Evolutionary conservation across 2,888 invertebrate species (phyloP).

Genomic region (Parnassius smintheus): DNA sequence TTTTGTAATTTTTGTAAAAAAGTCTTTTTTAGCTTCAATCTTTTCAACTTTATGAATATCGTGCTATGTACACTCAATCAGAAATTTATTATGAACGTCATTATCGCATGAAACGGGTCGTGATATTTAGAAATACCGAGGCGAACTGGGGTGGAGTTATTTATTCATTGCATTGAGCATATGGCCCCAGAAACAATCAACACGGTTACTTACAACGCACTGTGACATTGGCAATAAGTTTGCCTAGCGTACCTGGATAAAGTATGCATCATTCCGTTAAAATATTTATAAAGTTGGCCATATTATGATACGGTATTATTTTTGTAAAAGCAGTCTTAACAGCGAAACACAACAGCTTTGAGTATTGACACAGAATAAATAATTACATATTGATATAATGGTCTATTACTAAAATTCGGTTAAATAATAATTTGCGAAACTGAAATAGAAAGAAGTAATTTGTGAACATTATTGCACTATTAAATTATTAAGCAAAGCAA

Average conservation of each 20-base stretch:
- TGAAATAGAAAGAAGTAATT: neutral
- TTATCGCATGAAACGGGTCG: slow-evolving; percentile 5
- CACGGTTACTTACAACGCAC: slow-evolving; percentile 2
- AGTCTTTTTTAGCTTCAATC: too few relatives aligned
- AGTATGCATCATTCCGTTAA: slow-evolving; percentile 13
- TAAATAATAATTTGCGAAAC: slow-evolving; percentile 12
- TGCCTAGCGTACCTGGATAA: slow-evolving; percentile 7
- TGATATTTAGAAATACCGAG: neutral
- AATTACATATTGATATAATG: slow-evolving; percentile 3
- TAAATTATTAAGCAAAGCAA: slow-evolving; percentile 25
- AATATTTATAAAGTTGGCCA: slow-evolving; percentile 6
- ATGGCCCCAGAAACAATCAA: slow-evolving; percentile 14
- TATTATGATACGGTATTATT: slow-evolving; percentile 3
- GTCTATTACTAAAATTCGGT: neutral
- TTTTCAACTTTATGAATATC: too few relatives aligned
- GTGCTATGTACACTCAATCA: too few relatives aligned
- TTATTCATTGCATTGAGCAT: slow-evolving; percentile 4
- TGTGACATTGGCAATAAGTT: slow-evolving; percentile 8
- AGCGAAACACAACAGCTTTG: slow-evolving; percentile 26
- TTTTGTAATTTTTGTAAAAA: too few relatives aligned
- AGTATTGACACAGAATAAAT: slow-evolving; percentile 9
- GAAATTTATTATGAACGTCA: slow-evolving; percentile 13
- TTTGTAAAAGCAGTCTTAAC: slow-evolving; percentile 19
- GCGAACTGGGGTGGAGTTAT: neutral
- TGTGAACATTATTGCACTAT: slow-evolving; percentile 26